These are phyloP conservation scores for Caenorhabditis sp. DNA, from an alignment of 2,888 invertebrate genomes.

Conservation along the genomic window DNA sequence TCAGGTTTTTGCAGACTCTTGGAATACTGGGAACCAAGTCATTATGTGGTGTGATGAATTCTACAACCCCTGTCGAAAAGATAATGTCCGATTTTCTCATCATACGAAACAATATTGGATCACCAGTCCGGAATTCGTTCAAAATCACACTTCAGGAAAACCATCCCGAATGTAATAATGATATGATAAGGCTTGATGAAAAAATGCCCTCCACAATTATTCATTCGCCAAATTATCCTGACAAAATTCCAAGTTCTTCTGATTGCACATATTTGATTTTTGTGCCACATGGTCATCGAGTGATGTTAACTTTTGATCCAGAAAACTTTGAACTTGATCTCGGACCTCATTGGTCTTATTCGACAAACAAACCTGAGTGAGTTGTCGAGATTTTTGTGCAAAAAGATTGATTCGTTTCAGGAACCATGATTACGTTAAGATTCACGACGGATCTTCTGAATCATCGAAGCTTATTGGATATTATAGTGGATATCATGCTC, in stretches of 20 bases:
- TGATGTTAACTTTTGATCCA: slow-evolving; percentile 75
- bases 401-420: not conserved
- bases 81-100: not conserved
- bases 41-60: no score
- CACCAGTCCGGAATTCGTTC: slow-evolving; percentile 49
- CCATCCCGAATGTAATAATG: slow-evolving; percentile 56
- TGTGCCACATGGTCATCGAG: slow-evolving; percentile 76
- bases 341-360: no score
- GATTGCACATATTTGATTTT: slow-evolving; percentile 84
- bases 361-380: no score
- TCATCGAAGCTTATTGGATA: slow-evolving; percentile 78
- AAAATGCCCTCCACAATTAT: slow-evolving; percentile 39
- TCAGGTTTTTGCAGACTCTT: no score
- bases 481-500: slow-evolving; percentile 54
- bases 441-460: slow-evolving; percentile 83
- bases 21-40: no score
- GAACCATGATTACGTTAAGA: slow-evolving; percentile 78
- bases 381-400: no score
- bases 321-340: slow-evolving; percentile 32
- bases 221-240: slow-evolving; percentile 59
- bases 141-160: slow-evolving; percentile 54
- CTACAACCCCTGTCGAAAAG: not conserved
- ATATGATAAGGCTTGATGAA: slow-evolving; percentile 52
- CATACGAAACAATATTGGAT: not conserved
- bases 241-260: slow-evolving; percentile 73